Evolutionary conservation across 1,140 invertebrate species (phyloP).

Genomic region (Gryllus bimaculatus): DNA sequence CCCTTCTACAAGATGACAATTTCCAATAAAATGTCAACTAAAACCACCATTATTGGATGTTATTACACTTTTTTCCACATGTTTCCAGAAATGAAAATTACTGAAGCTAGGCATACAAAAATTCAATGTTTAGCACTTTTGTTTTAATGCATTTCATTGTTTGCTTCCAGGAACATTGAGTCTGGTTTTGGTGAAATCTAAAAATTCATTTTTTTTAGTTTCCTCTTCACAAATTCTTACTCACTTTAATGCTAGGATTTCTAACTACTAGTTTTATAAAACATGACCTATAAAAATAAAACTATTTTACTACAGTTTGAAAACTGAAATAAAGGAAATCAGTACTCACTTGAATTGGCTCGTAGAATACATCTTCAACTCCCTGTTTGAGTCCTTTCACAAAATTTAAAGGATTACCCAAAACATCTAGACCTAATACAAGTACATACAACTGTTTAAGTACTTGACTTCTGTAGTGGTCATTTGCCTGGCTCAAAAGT

Average conservation of each 20-base stretch:
- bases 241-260: no score
- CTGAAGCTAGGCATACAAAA: not conserved
- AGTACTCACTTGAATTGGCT: conserved; percentile 76
- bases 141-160: not conserved
- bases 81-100: not conserved
- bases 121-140: not conserved
- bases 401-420: conserved; percentile 96
- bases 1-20: no score
- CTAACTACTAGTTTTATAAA: not conserved
- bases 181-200: no score
- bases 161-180: no score
- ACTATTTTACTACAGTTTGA: not conserved
- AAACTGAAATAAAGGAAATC: not conserved
- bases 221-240: no score
- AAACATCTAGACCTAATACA: conserved; percentile 95
- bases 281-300: not conserved
- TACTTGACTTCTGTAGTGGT: conserved; percentile 84
- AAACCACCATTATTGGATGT: no score
- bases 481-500: conserved; percentile 68
- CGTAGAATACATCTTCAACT: conserved; percentile 95
- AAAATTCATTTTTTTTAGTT: no score
- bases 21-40: no score
- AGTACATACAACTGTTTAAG: conserved; percentile 94
- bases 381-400: conserved; percentile 89
- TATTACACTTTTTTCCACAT: no score